A percentile compares a stretch with the other conserved stretches of the same genome.
phyloP scores from a whole-genome alignment of 2,888 invertebrate genomes.

The Galerucella pusilla region DNA sequence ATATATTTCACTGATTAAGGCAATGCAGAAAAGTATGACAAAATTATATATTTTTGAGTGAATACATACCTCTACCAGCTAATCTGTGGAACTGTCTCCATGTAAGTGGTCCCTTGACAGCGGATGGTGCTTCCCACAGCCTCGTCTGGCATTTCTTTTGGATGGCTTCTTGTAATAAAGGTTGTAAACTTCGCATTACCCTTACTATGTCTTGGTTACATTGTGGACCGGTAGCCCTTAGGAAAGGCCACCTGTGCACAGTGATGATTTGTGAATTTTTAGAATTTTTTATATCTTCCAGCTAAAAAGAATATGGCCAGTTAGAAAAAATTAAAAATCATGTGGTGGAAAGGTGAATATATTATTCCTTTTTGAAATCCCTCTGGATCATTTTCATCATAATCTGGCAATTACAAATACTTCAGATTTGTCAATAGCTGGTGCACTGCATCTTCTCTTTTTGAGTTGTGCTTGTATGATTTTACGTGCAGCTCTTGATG shows the following conservation, averaged over 20 bases:
- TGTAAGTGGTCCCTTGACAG: slow-evolving; percentile 95
- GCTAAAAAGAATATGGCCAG: slow-evolving; percentile 35
- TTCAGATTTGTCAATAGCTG: too few relatives aligned
- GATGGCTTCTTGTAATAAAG: slow-evolving; percentile 93
- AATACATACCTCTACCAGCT: slow-evolving; percentile 78
- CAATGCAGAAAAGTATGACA: background rate
- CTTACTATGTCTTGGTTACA: slow-evolving; percentile 92
- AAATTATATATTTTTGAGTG: background rate
- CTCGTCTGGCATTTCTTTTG: slow-evolving; percentile 88
- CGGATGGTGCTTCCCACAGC: slow-evolving; percentile 92
- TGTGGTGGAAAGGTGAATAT: too few relatives aligned
- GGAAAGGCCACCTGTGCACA: slow-evolving; percentile 90
- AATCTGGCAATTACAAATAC: too few relatives aligned
- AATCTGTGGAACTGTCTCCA: slow-evolving; percentile 98
- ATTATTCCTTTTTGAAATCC: too few relatives aligned
- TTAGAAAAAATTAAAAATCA: too few relatives aligned
- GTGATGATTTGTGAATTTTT: slow-evolving; percentile 51
- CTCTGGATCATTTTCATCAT: too few relatives aligned
- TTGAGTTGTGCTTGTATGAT: too few relatives aligned
- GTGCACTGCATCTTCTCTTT: too few relatives aligned
- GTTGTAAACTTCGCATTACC: slow-evolving; percentile 91
- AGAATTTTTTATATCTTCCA: slow-evolving; percentile 56
- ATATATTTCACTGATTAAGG: background rate
- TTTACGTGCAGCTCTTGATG: too few relatives aligned
- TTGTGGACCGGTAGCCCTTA: slow-evolving; percentile 84